A percentile compares a stretch with the other conserved stretches of the same genome.
phyloP scores from a whole-genome alignment of 2,888 invertebrate species.

The Eupithecia dodoneata region DNA sequence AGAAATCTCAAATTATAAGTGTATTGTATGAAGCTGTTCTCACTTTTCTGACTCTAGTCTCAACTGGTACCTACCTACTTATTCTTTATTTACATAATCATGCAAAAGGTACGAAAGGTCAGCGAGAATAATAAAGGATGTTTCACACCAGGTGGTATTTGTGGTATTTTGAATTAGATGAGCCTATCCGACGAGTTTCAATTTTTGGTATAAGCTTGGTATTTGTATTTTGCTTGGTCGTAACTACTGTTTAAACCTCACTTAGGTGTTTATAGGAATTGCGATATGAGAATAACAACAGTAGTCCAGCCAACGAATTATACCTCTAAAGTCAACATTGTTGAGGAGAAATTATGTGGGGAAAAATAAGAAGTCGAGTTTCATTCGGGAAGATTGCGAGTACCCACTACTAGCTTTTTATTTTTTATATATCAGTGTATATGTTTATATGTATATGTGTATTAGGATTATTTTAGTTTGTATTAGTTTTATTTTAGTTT shows the following conservation, averaged over 20 bases:
- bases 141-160: conserved; percentile 9
- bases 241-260: neutral
- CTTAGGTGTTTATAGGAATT: neutral
- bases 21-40: neutral
- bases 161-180: conserved; percentile 3
- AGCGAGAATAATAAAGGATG: conserved; percentile 21
- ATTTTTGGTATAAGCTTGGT: neutral
- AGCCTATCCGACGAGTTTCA: neutral
- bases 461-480: no score
- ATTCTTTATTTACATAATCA: conserved; percentile 31
- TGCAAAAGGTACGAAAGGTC: conserved; percentile 32
- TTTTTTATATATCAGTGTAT: no score
- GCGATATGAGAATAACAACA: neutral
- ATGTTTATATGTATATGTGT: no score
- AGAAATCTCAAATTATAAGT: neutral
- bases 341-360: no score
- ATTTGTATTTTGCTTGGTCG: neutral
- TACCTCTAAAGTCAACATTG: no score
- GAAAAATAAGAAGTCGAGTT: no score
- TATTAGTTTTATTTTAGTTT: no score
- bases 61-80: neutral
- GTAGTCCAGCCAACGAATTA: no score
- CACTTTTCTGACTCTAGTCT: neutral
- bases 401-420: no score
- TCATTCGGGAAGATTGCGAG: no score